Evolutionary conservation across 2,888 invertebrate genomes (phyloP).

Genomic region (Athrips mouffetella): DNA sequence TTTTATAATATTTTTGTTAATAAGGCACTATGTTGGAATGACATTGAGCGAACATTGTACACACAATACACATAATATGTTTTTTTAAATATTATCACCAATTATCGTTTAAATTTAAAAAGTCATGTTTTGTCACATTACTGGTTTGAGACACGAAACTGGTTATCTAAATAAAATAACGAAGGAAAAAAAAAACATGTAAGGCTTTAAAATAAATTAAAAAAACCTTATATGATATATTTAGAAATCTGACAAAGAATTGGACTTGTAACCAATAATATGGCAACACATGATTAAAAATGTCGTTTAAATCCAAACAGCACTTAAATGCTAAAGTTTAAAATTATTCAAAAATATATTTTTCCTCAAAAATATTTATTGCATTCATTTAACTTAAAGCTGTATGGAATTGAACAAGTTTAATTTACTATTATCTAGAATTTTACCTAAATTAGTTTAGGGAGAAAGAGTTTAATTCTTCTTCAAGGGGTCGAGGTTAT

Average conservation of each 20-base stretch:
- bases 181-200: background rate
- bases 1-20: conserved; percentile 29
- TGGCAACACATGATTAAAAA: conserved; percentile 58
- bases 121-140: conserved; percentile 44
- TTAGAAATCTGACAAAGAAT: background rate
- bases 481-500: conserved; percentile 94
- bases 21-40: conserved; percentile 65
- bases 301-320: conserved; percentile 54
- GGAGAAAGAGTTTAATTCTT: conserved; percentile 76
- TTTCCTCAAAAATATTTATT: conserved; percentile 34
- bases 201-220: background rate
- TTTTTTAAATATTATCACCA: conserved; percentile 40
- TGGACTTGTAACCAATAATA: conserved; percentile 62
- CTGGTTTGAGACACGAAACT: conserved; percentile 45
- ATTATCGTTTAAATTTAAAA: conserved; percentile 26
- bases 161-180: background rate
- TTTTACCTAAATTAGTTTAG: conserved; percentile 33
- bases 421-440: conserved; percentile 37
- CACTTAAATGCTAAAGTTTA: conserved; percentile 38
- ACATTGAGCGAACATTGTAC: conserved; percentile 59
- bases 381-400: conserved; percentile 45
- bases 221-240: too few relatives aligned
- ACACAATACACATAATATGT: conserved; percentile 25
- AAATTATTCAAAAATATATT: conserved; percentile 32
- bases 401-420: conserved; percentile 52